Evolutionary conservation across 2,113 vertebrate species (phyloP), one percentile per base, ranked within the genome.

Genomic region (Solea solea): DNA sequence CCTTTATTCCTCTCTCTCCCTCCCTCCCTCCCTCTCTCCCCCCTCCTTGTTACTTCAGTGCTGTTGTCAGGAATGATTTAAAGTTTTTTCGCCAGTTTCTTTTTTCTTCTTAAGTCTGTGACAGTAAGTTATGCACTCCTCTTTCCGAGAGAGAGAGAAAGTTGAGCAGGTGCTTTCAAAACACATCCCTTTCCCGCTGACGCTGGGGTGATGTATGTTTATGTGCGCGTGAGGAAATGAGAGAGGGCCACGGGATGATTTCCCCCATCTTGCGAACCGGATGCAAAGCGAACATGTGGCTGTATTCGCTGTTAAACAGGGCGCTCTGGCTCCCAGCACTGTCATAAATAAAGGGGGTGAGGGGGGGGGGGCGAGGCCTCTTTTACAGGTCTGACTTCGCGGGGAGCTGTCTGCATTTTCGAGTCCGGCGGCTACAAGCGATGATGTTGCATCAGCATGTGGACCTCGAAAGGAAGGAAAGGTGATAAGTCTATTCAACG

Each of bases 301-400:
- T 71, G 52, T 56, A 25, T 53, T 21, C 21, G 84, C 76, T 81
- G 84, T 90, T 86, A 71, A 85, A 89, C 72, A 66, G 82, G 68
- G 53, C 76, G 54, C 70, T 73, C 74, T 69, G 75, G 88, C 72
- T 83, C 74, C 66, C 42, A 64, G 84, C 83, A 48, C 65, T 45
- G 44, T 79, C 83, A 63, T 88, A 87, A 87, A 90, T 86, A 82
- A 84, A 69, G 71, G 15, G 63, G 66, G n/a, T n/a, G n/a, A n/a
- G n/a, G n/a, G n/a, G n/a, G n/a, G n/a, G n/a, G n/a, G n/a, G n/a
- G n/a, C n/a, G n/a, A n/a, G n/a, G 28, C 40, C 34, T 50, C 42
- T 72, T 56, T 59, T 83, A 63, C 64, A 56, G 49, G 66, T 9
- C 46, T 16, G 66, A 60, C 71, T 76, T 49, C 66, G 55, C 21